Evolutionary conservation across 2,888 invertebrate genomes (phyloP), one percentile per base, ranked within the genome.

Genomic region (Drosophila imparisetae): DNA sequence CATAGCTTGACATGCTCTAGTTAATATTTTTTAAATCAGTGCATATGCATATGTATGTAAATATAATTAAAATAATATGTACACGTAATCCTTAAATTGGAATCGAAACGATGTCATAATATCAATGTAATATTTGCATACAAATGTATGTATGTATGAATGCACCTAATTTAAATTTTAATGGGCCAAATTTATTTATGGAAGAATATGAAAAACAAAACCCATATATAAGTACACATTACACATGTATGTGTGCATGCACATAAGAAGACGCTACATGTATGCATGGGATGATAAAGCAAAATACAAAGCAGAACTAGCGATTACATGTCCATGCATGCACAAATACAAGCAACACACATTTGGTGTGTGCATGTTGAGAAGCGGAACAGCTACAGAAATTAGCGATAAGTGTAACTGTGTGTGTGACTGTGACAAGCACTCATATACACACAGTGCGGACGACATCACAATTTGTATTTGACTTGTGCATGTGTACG

Each of bases 121-220:
- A 34, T 34, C 18, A 34, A 54, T 54, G 38, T 38, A 8, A 38
- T 55, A 36, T 36, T 54, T 6, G 18, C 55, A 29, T 38, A 15
- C 36, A 24, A 30, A 24, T 29, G n/a, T 50, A 36, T 10, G 27
- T 57, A 40, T 64, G 32, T 45, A 30, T 50, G 57, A 38, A 27
- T 29, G 38, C 38, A 29, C 29, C 15, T 27, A 21, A 29, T 38
- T 49, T 21, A 38, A 21, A 66, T 78, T 80, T 74, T 70, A 71
- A 61, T 80, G 64, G 67, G 38, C 72, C 75, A 75, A 78, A 72
- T 75, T 71, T 72, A 69, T 61, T 52, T 32, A 66, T 67, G 66
- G 61, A 63, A 8, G 8, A 45, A 45, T 45, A 73, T 73, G 66
- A 63, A 53, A 62, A 68, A 32, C 11, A 27, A 49, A 42, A 49